Evolutionary conservation across 2,797 vertebrate genomes (phyloP).

Genomic region (Cynopterus sphinx): DNA sequence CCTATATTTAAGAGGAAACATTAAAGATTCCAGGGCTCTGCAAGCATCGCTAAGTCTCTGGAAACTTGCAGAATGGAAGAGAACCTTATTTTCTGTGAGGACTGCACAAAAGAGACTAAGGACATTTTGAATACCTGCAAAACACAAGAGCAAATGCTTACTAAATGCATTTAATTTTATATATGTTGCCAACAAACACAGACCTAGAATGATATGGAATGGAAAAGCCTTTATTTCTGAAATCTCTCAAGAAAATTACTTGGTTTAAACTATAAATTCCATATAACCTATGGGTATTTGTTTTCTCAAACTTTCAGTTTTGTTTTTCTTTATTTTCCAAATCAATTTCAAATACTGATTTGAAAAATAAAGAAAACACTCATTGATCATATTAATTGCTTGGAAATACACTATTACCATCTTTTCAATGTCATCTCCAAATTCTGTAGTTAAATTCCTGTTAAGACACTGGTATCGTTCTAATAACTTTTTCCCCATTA

Average conservation of each 20-base stretch:
- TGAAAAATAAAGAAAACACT: background rate
- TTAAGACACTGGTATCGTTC: background rate
- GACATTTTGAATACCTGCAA: constrained; percentile 97
- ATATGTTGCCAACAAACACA: constrained; percentile 21
- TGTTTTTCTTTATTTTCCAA: constrained; percentile 54
- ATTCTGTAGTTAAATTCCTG: constrained; percentile 7
- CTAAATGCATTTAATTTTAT: constrained; percentile 46
- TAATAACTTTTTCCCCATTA: background rate
- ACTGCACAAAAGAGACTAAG: constrained; percentile 97
- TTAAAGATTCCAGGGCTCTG: constrained; percentile 95
- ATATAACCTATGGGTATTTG: background rate
- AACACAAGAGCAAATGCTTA: constrained; percentile 77
- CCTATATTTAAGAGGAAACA: constrained; percentile 99
- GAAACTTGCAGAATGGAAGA: constrained; percentile 98
- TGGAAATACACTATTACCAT: constrained; percentile 20
- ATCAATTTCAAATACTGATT: background rate
- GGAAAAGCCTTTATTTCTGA: constrained; percentile 30
- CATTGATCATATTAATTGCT: constrained; percentile 17
- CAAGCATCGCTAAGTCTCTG: constrained; percentile 97
- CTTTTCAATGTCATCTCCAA: constrained; percentile 57
- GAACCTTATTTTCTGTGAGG: constrained; percentile 98
- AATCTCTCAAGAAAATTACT: constrained; percentile 53
- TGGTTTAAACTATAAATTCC: constrained; percentile 36
- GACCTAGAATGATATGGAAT: constrained; percentile 38
- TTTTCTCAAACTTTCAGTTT: constrained; percentile 51